Percentiles rank a stretch among this genome's conserved stretches.
These are phyloP conservation scores for Amblyraja radiata DNA, from an alignment of 2,797 vertebrate species.

Conservation along the genomic window DNA sequence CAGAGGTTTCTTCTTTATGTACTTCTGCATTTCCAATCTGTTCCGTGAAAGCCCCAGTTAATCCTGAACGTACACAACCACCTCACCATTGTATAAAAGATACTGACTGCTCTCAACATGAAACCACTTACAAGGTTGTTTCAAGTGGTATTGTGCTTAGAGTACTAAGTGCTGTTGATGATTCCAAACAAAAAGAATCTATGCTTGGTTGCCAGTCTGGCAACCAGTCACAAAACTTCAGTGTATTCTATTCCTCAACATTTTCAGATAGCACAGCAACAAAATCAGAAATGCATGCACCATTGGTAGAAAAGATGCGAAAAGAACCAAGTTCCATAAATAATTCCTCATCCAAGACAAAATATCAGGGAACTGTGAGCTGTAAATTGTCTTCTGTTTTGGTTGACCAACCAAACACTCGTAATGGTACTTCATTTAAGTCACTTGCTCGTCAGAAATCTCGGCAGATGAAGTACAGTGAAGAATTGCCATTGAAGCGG, in stretches of 20 bases:
- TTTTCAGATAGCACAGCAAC: slow-evolving; percentile 48
- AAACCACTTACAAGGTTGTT: slow-evolving; percentile 44
- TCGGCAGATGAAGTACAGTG: not conserved
- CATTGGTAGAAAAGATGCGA: slow-evolving; percentile 43
- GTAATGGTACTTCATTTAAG: not conserved
- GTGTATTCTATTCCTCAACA: slow-evolving; percentile 46
- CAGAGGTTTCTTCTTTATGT: not conserved
- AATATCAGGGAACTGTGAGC: not conserved
- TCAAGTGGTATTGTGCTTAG: slow-evolving; percentile 62
- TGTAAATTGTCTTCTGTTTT: not conserved
- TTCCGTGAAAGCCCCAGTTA: not conserved
- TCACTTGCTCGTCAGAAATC: slow-evolving; percentile 11
- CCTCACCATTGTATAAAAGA: not conserved
- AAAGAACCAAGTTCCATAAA: not conserved
- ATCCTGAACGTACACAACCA: not conserved
- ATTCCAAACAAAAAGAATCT: slow-evolving; percentile 29
- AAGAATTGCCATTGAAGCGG: slow-evolving; percentile 9
- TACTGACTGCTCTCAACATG: not conserved
- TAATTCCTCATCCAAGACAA: not conserved
- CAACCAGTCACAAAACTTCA: not conserved
- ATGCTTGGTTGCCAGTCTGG: not conserved
- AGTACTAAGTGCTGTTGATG: slow-evolving; percentile 53
- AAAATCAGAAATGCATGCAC: slow-evolving; percentile 41
- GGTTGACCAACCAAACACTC: not conserved
- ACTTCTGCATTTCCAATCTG: not conserved